These are phyloP conservation scores for Bombyx huttoni DNA, from an alignment of 2,888 invertebrate species.

Conservation along the genomic window DNA sequence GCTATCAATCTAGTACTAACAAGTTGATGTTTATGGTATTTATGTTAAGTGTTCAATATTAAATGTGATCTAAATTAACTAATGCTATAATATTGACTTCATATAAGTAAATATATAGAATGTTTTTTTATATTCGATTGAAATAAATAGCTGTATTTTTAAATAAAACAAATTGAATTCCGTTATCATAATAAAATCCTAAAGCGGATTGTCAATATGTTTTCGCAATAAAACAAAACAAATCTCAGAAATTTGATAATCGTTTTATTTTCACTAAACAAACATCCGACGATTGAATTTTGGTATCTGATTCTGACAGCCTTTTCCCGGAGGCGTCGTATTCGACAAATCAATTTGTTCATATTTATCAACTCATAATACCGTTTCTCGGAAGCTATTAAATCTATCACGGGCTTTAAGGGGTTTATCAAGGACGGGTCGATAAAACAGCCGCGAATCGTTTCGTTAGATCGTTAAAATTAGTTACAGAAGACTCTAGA, in stretches of 20 bases:
- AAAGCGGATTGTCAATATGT: too few relatives aligned
- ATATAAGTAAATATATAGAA: too few relatives aligned
- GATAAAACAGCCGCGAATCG: slow-evolving; percentile 12
- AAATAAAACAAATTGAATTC: too few relatives aligned
- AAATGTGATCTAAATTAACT: too few relatives aligned
- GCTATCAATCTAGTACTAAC: too few relatives aligned
- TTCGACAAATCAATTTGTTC: slow-evolving; percentile 16
- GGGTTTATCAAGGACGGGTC: slow-evolving; percentile 15
- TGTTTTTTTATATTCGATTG: too few relatives aligned
- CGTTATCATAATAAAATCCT: too few relatives aligned
- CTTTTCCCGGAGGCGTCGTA: slow-evolving; percentile 5
- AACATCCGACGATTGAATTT: neutral
- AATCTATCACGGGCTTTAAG: slow-evolving; percentile 19
- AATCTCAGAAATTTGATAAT: neutral
- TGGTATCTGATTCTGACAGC: slow-evolving; percentile 2
- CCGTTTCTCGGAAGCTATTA: slow-evolving; percentile 15
- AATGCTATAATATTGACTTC: too few relatives aligned
- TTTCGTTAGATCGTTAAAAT: slow-evolving; percentile 4
- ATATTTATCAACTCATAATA: slow-evolving; percentile 12
- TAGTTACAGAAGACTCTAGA: neutral
- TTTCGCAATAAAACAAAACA: too few relatives aligned
- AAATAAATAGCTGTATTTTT: too few relatives aligned
- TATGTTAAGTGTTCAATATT: too few relatives aligned
- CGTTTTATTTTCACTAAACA: neutral
- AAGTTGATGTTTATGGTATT: too few relatives aligned